A percentile compares a stretch with the other conserved stretches of the same genome.
These are phyloP conservation scores for Nycticorax nycticorax DNA, from an alignment of 2,113 vertebrate genomes.

Conservation along the genomic window DNA sequence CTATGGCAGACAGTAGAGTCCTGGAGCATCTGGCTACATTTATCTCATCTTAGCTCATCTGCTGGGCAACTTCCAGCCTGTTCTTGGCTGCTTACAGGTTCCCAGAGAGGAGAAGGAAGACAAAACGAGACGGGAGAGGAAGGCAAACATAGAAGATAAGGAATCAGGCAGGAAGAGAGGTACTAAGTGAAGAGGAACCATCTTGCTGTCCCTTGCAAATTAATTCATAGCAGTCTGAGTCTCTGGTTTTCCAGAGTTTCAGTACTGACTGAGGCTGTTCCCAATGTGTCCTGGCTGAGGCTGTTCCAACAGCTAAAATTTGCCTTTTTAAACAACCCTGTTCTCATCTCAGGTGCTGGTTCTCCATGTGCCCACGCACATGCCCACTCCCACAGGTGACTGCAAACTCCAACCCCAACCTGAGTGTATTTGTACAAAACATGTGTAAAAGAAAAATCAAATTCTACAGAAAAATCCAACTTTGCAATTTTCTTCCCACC, in stretches of 20 bases:
- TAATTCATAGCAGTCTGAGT: rapidly evolving
- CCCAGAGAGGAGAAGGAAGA: neutral
- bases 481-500: neutral
- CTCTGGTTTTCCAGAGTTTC: neutral
- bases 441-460: neutral
- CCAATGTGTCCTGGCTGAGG: neutral
- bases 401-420: rapidly evolving
- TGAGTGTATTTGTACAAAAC: neutral
- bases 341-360: neutral
- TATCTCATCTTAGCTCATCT: neutral
- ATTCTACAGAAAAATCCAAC: neutral
- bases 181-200: neutral
- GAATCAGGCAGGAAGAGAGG: neutral
- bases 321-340: neutral
- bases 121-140: neutral
- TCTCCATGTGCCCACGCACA: neutral
- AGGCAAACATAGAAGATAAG: neutral
- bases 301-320: neutral
- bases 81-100: neutral
- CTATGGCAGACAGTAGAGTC: neutral
- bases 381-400: rapidly evolving
- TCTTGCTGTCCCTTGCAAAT: neutral
- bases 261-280: neutral
- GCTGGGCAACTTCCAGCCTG: neutral
- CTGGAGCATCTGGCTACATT: neutral